These are phyloP conservation scores for Sisor rabdophorus DNA, from an alignment of 2,113 vertebrate species.

Conservation along the genomic window DNA sequence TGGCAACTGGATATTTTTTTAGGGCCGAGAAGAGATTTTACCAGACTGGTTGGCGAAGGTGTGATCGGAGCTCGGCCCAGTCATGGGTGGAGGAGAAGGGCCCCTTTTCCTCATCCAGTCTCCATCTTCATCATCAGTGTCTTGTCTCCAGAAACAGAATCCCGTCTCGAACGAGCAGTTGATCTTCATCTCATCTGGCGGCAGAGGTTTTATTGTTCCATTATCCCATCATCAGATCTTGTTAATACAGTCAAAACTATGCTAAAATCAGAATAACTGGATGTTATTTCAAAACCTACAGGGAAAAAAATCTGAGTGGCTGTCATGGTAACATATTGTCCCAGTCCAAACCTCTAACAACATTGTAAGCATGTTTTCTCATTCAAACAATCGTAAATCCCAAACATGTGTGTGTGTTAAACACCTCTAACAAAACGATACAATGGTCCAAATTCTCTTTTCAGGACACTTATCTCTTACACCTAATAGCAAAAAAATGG, in stretches of 20 bases:
- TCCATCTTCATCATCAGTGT: slow-evolving; percentile 64
- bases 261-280: background rate
- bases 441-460: too few species aligned
- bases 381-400: too few species aligned
- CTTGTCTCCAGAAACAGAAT: slow-evolving; percentile 85
- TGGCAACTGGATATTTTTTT: background rate
- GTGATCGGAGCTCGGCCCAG: slow-evolving; percentile 82
- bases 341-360: too few species aligned
- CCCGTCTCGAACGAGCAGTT: slow-evolving; percentile 82
- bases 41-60: slow-evolving; percentile 82
- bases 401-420: too few species aligned
- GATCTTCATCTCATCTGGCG: slow-evolving; percentile 78
- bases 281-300: background rate
- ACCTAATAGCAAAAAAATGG: too few species aligned
- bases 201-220: background rate
- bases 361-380: too few species aligned
- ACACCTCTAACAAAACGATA: too few species aligned
- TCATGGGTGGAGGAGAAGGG: slow-evolving; percentile 59
- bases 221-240: background rate
- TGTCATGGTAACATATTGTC: too few species aligned
- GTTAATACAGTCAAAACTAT: background rate
- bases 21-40: slow-evolving; percentile 46
- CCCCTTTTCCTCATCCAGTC: slow-evolving; percentile 76
- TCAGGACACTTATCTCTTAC: too few species aligned
- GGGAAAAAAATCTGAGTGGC: background rate